These are phyloP conservation scores for Tipula vernalis DNA, from an alignment of 2,888 invertebrate genomes.

Conservation along the genomic window DNA sequence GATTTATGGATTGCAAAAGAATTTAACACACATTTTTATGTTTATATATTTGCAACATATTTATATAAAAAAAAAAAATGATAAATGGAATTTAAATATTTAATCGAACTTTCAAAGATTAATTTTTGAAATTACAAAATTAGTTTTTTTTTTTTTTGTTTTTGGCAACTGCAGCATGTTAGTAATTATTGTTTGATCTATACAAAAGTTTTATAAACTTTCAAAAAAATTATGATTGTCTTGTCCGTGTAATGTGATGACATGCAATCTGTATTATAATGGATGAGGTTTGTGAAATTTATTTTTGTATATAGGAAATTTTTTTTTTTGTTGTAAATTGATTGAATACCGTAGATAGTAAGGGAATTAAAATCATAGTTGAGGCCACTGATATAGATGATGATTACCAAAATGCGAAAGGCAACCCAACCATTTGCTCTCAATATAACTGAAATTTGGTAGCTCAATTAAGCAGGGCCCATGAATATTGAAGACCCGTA, in stretches of 20 bases:
- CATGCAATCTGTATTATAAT: not conserved
- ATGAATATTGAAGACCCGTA: too few relatives aligned
- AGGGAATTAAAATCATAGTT: too few relatives aligned
- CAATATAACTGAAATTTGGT: too few relatives aligned
- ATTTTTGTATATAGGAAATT: too few relatives aligned
- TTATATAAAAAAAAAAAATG: not conserved
- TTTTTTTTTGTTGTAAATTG: too few relatives aligned
- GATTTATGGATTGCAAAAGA: not conserved
- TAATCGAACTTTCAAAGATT: constrained; percentile 4
- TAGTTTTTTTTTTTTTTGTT: not conserved
- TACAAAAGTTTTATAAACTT: not conserved
- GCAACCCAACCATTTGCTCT: too few relatives aligned
- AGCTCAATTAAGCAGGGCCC: too few relatives aligned
- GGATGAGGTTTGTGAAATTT: too few relatives aligned
- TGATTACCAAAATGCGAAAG: too few relatives aligned
- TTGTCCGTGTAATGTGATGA: not conserved
- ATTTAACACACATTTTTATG: not conserved
- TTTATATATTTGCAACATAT: not conserved
- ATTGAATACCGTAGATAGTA: too few relatives aligned
- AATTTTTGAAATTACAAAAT: not conserved
- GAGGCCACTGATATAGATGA: too few relatives aligned
- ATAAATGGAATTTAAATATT: not conserved
- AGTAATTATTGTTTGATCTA: not conserved
- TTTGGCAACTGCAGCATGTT: not conserved
- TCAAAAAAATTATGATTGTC: not conserved